Conservation (phyloP, 2,113 vertebrate species). For the Neolamprologus modestus region DNA sequence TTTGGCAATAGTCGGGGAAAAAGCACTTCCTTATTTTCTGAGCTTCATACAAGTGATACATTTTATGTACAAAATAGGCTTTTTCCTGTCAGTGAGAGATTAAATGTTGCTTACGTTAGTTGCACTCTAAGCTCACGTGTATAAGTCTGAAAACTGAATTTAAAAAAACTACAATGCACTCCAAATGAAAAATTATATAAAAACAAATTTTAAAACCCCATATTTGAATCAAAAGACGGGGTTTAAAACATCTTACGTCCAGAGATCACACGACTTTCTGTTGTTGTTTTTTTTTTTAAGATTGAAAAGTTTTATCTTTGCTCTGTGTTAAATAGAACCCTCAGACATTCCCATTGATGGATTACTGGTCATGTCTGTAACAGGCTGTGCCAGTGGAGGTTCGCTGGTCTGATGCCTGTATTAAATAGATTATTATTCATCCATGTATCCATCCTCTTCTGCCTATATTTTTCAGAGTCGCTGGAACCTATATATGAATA, state of each 20-base stretch:
- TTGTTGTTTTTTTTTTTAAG: accelerated
- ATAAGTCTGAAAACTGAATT: background rate
- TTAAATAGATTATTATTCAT: background rate
- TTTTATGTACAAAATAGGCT: background rate
- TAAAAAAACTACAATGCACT: background rate
- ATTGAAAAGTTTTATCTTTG: background rate
- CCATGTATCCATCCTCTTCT: background rate
- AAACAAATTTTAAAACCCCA: background rate
- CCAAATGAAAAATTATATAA: background rate
- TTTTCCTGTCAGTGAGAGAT: background rate
- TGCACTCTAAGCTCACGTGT: background rate
- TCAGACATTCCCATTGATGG: background rate
- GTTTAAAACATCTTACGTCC: background rate
- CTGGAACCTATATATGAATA: background rate
- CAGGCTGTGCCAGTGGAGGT: background rate
- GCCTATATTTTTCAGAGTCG: background rate
- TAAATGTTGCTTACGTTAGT: background rate
- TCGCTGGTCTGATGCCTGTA: background rate
- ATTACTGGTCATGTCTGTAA: background rate
- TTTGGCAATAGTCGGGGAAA: background rate
- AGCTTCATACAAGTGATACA: background rate
- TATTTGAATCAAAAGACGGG: background rate
- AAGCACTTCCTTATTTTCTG: background rate
- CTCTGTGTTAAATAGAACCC: background rate
- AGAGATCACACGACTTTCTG: background rate